These are phyloP conservation scores for Gadopsis marmoratus DNA, from an alignment of 2,797 vertebrate species.

Conservation along the genomic window DNA sequence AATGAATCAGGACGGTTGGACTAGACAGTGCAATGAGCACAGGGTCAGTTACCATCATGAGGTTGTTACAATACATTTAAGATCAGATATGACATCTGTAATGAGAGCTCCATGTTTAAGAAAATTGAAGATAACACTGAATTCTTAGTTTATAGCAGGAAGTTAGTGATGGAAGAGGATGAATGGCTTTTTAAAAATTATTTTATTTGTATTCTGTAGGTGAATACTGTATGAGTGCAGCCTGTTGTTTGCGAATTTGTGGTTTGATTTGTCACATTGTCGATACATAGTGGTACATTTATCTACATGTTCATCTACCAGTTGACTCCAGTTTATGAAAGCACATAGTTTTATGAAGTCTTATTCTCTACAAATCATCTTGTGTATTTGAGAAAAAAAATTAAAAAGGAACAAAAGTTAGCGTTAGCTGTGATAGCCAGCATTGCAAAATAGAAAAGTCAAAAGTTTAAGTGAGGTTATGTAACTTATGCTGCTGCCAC, in stretches of 20 bases:
- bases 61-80: slow-evolving; percentile 70
- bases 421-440: too few relatives aligned
- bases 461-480: too few relatives aligned
- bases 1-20: slow-evolving; percentile 71
- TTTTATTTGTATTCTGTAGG: not conserved
- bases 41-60: slow-evolving; percentile 72
- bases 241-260: not conserved
- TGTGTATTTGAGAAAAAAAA: not conserved
- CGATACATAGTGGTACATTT: too few relatives aligned
- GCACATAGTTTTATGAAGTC: not conserved
- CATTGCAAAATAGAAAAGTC: too few relatives aligned
- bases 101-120: slow-evolving; percentile 61
- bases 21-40: slow-evolving; percentile 56
- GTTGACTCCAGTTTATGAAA: slow-evolving; percentile 1
- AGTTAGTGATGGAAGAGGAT: not conserved
- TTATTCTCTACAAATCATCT: not conserved
- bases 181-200: too few relatives aligned
- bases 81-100: slow-evolving; percentile 68
- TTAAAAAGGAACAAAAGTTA: too few relatives aligned
- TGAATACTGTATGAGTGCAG: not conserved
- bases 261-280: not conserved
- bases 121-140: slow-evolving; percentile 46
- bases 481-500: too few relatives aligned
- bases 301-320: not conserved
- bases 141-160: slow-evolving; percentile 14